These are phyloP conservation scores for Agrotis exclamationis DNA, from an alignment of 2,888 invertebrate species.

Conservation along the genomic window DNA sequence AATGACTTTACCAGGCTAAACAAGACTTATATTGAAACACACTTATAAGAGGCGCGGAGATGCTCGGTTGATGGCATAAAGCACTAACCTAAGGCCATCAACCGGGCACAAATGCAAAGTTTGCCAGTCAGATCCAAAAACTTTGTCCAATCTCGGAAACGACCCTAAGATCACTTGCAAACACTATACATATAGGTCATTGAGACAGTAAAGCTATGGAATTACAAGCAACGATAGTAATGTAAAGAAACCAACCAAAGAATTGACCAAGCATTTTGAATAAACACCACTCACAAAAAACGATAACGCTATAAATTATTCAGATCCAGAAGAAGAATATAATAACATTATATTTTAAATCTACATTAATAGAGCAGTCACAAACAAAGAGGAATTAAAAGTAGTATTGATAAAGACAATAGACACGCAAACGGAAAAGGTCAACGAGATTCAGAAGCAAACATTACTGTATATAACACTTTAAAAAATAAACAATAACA, in stretches of 20 bases:
- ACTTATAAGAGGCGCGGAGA: too few species aligned
- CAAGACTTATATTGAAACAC: too few species aligned
- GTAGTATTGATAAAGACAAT: neutral
- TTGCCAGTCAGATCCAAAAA: neutral
- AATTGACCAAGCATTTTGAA: neutral
- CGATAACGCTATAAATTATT: neutral
- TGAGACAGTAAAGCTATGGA: too few species aligned
- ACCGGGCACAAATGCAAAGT: neutral
- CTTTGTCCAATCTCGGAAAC: neutral
- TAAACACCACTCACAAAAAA: neutral
- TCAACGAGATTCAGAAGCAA: neutral
- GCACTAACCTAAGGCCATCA: neutral
- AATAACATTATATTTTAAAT: neutral
- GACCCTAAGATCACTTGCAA: neutral
- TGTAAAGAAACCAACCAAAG: too few species aligned
- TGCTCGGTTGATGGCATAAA: too few species aligned
- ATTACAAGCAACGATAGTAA: too few species aligned
- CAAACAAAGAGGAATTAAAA: neutral
- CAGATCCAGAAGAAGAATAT: neutral
- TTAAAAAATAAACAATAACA: slow-evolving; percentile 1
- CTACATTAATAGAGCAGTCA: neutral
- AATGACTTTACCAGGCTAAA: too few species aligned
- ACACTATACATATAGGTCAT: too few species aligned
- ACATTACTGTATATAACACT: neutral
- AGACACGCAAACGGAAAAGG: neutral